Evolutionary conservation across 2,888 invertebrate species (phyloP), one percentile per base, ranked within the genome.

Genomic region (Mesorhabditis spiculigera): DNA sequence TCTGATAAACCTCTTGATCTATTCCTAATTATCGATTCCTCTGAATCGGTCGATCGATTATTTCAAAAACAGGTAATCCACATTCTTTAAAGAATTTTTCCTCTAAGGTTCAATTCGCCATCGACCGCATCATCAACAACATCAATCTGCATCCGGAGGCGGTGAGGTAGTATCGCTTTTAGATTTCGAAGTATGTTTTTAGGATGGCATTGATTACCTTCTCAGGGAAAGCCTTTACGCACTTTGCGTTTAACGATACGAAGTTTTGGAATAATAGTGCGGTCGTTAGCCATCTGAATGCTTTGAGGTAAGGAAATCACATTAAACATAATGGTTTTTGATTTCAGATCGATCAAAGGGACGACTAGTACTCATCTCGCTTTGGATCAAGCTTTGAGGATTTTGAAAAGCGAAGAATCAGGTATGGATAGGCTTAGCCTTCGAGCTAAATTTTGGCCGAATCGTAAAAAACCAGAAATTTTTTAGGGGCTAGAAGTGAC

Each of bases 91-190:
- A 8, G 10, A 67, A 13, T 41, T 13, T 58, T 13, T n/a, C 13
- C 58, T 58, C 13, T 58, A 71, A 78, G 74, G 76, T 82, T 42
- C 73, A 78, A 45, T 84, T 83, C 69, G 76, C 78, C 5, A 73
- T 78, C 28, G 79, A 82, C 16, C 73, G 84, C 13, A 73, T 83
- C n/a, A 68, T 85, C n/a, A 75, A 76, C 13, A 79, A 82, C 72
- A 78, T 84, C 63, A 82, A 85, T 68, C 78, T 85, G 41, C 83
- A 85, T 67, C 81, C 83, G 1, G 82, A 84, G 43, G 84, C 85
- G 5, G 84, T 84, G 16, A 74, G 82, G 78, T 76, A 28, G 42
- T 58, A n/a, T 16, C 42, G 61, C 43, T 16, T 13, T 45, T n/a
- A 4, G n/a, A 16, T 16, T 8, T 43, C 13, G 28, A 50, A 6